Conservation (phyloP, 2,797 vertebrate genomes). For the Labeo calbasu region DNA sequence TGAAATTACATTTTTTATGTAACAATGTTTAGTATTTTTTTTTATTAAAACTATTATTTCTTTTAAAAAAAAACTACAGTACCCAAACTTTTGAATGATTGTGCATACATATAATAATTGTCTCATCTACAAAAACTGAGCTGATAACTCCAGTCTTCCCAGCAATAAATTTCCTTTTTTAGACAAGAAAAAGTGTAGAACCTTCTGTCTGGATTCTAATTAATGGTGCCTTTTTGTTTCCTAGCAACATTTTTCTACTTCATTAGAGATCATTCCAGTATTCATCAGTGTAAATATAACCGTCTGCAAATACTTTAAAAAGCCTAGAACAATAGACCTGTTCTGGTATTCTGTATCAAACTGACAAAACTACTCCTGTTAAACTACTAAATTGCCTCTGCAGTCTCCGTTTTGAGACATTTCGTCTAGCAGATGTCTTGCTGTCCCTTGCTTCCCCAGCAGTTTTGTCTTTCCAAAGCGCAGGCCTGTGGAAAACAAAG, state of each 20-base stretch:
- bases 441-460: constrained; percentile 26
- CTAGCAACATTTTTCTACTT: constrained; percentile 13
- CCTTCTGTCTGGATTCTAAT: background rate
- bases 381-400: constrained; percentile 21
- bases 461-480: constrained; percentile 28
- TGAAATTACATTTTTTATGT: background rate
- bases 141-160: background rate
- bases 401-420: constrained; percentile 13
- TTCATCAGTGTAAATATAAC: constrained; percentile 9
- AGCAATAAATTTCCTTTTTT: background rate
- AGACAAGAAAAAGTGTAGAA: background rate
- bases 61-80: background rate
- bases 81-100: background rate
- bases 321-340: background rate
- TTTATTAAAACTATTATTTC: background rate
- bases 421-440: constrained; percentile 46
- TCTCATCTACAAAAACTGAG: background rate
- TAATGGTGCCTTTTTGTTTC: background rate
- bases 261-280: background rate
- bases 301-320: background rate
- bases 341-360: background rate
- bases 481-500: constrained; percentile 37
- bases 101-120: background rate
- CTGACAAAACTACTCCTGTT: background rate
- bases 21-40: background rate